A percentile compares a stretch with the other conserved stretches of the same genome.
Conservation (phyloP, 2,888 invertebrate species). For the Prosopocoilus inquinatus region DNA sequence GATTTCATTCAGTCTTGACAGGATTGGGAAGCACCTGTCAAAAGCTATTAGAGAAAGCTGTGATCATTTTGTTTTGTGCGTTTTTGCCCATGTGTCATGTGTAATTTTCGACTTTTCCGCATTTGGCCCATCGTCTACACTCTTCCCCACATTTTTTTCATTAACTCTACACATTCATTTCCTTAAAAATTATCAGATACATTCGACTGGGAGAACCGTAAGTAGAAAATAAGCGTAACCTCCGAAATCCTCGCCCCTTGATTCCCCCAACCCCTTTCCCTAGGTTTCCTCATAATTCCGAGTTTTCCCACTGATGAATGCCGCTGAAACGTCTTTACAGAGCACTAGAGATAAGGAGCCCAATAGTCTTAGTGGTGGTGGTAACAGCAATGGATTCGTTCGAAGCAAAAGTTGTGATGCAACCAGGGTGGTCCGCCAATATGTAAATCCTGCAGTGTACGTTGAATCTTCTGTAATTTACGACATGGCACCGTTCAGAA, state of each 20-base stretch:
- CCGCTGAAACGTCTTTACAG: conserved; percentile 9
- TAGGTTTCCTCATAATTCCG: neutral
- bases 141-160: conserved; percentile 17
- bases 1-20: too few species aligned
- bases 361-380: conserved; percentile 10
- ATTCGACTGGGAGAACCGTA: too few species aligned
- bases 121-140: conserved; percentile 19
- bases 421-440: conserved; percentile 43
- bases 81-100: conserved; percentile 14
- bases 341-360: neutral
- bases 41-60: conserved; percentile 17
- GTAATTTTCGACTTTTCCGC: conserved; percentile 21
- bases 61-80: conserved; percentile 20
- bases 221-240: too few species aligned
- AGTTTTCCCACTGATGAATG: conserved; percentile 13
- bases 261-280: conserved; percentile 14
- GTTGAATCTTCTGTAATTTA: conserved; percentile 51
- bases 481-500: conserved; percentile 35
- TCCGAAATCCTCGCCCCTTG: too few species aligned
- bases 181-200: too few species aligned
- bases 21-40: conserved; percentile 2
- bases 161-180: neutral
- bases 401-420: conserved; percentile 10
- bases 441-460: conserved; percentile 62
- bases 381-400: conserved; percentile 15